Percentiles rank a stretch among this genome's conserved stretches.
These are phyloP conservation scores for Tretioscincus oriximinensis DNA, from an alignment of 2,113 vertebrate species.

Conservation along the genomic window DNA sequence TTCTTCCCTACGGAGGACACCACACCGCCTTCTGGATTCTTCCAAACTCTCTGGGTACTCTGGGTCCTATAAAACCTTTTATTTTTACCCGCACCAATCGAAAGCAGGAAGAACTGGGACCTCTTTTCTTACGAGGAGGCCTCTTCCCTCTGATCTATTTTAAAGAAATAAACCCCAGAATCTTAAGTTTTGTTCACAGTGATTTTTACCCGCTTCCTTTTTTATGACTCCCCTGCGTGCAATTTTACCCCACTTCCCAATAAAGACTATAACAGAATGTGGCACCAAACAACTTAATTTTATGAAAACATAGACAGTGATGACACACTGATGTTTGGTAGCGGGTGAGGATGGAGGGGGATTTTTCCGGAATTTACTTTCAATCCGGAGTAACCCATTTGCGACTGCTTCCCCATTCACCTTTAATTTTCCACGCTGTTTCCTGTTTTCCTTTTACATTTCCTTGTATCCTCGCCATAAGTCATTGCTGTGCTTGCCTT, in stretches of 20 bases:
- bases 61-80: neutral
- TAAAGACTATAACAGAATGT: conserved; percentile 67
- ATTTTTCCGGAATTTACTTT: too few species aligned
- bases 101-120: rapidly evolving
- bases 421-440: too few species aligned
- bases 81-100: neutral
- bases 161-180: conserved; percentile 65
- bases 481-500: too few species aligned
- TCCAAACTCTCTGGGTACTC: neutral
- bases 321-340: conserved; percentile 50
- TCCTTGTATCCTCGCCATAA: too few species aligned
- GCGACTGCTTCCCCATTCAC: too few species aligned
- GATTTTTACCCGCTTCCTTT: conserved; percentile 45
- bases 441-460: too few species aligned
- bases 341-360: conserved; percentile 49
- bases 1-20: conserved; percentile 12
- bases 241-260: conserved; percentile 72
- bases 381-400: too few species aligned
- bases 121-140: neutral
- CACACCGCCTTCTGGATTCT: neutral
- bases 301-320: conserved; percentile 61
- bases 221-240: conserved; percentile 69
- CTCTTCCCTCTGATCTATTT: conserved; percentile 49
- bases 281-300: conserved; percentile 70
- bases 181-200: conserved; percentile 64